Evolutionary conservation across 2,797 vertebrate genomes (phyloP).

Genomic region (Platalea minor): DNA sequence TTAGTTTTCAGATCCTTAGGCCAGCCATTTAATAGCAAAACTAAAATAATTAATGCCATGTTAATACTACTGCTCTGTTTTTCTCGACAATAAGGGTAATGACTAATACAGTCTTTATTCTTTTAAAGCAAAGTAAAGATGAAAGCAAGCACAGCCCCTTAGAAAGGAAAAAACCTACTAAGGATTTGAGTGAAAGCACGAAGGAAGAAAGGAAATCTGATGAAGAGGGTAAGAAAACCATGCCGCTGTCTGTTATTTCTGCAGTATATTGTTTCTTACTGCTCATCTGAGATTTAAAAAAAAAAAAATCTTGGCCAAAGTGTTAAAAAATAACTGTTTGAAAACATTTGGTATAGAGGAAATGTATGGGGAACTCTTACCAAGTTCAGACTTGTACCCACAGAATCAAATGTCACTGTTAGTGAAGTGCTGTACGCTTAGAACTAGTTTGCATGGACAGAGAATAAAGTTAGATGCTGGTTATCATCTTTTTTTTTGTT

Average conservation of each 20-base stretch:
- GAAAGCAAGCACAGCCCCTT: slow-evolving; percentile 56
- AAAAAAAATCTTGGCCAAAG: background rate
- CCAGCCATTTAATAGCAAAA: background rate
- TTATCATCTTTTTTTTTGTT: background rate
- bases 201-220: slow-evolving; percentile 59
- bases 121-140: slow-evolving; percentile 64
- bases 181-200: slow-evolving; percentile 70
- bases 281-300: background rate
- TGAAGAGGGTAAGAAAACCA: slow-evolving; percentile 67
- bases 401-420: background rate
- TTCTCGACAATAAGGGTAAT: background rate
- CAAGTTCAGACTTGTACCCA: background rate
- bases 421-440: background rate
- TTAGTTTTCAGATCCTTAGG: background rate
- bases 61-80: background rate
- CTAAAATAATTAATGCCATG: background rate
- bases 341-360: background rate
- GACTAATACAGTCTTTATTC: background rate
- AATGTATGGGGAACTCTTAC: background rate
- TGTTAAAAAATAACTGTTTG: background rate
- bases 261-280: background rate
- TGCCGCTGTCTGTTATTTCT: background rate
- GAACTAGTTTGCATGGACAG: background rate
- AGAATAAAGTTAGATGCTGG: background rate
- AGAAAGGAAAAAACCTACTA: slow-evolving; percentile 66